Evolutionary conservation across 2,888 invertebrate species (phyloP).

Genomic region (Lycophotia porphyrea): DNA sequence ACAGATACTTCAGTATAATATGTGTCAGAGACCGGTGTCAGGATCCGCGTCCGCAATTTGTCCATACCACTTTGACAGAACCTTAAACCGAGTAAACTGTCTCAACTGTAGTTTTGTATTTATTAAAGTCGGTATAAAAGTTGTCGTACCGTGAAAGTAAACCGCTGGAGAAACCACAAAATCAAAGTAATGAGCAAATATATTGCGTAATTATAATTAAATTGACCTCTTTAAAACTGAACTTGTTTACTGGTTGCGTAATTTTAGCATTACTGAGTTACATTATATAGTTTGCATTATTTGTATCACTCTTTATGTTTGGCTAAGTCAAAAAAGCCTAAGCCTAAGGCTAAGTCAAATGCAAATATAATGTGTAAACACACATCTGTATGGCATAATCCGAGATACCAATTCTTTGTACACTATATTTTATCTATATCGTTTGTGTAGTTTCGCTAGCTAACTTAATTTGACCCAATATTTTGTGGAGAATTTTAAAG

Average conservation of each 20-base stretch:
- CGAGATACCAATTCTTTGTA: no score
- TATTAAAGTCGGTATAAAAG: conserved; percentile 47
- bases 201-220: conserved; percentile 74
- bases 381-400: no score
- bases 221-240: conserved; percentile 76
- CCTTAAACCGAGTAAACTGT: background rate
- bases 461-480: background rate
- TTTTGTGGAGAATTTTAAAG: background rate
- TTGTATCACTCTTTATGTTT: conserved; percentile 37
- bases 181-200: conserved; percentile 73
- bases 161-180: conserved; percentile 56
- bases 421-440: no score
- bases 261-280: conserved; percentile 59
- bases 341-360: no score
- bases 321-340: background rate
- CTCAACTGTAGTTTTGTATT: conserved; percentile 12
- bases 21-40: background rate
- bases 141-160: conserved; percentile 62
- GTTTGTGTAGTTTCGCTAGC: background rate
- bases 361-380: background rate
- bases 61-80: background rate
- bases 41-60: background rate
- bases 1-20: background rate
- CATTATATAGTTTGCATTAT: conserved; percentile 48
- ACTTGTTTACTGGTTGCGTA: conserved; percentile 74